Evolutionary conservation across 2,888 invertebrate species (phyloP).

Genomic region (Eristalis tenax): DNA sequence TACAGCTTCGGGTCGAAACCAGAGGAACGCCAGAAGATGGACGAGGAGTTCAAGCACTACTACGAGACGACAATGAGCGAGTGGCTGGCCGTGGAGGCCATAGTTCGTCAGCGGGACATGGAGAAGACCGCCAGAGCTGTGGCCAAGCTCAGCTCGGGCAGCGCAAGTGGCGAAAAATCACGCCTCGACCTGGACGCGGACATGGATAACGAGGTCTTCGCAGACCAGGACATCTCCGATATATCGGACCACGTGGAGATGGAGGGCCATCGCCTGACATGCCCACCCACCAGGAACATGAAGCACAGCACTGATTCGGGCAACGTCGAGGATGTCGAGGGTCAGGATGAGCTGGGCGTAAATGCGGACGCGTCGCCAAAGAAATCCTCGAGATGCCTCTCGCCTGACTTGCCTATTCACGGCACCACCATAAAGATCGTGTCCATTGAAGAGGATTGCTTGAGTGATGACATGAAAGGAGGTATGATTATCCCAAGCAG

Average conservation of each 20-base stretch:
- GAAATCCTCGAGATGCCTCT: background rate
- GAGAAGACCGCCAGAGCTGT: conserved; percentile 92
- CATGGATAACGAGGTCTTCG: conserved; percentile 83
- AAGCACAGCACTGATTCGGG: conserved; percentile 81
- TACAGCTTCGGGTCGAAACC: conserved; percentile 86
- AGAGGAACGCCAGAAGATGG: conserved; percentile 86
- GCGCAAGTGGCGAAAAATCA: conserved; percentile 82
- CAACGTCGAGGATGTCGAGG: conserved; percentile 80
- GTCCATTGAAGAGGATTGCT: conserved; percentile 70
- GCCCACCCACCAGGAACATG: conserved; percentile 79
- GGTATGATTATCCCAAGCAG: conserved; percentile 72
- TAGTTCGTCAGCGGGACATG: conserved; percentile 90
- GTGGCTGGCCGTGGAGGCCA: conserved; percentile 97
- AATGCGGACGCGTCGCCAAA: conserved; percentile 32
- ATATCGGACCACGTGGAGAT: conserved; percentile 82
- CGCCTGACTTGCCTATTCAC: background rate
- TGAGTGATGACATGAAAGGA: conserved; percentile 71
- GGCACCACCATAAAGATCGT: conserved; percentile 44
- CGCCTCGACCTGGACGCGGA: conserved; percentile 83
- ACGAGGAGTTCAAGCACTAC: conserved; percentile 86
- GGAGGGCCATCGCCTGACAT: conserved; percentile 77
- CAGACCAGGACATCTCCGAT: conserved; percentile 83
- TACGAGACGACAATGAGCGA: conserved; percentile 97
- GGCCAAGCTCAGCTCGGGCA: conserved; percentile 91
- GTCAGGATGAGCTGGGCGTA: conserved; percentile 75